phyloP scores from a whole-genome alignment of 2,888 invertebrate species.

The Automeris io region DNA sequence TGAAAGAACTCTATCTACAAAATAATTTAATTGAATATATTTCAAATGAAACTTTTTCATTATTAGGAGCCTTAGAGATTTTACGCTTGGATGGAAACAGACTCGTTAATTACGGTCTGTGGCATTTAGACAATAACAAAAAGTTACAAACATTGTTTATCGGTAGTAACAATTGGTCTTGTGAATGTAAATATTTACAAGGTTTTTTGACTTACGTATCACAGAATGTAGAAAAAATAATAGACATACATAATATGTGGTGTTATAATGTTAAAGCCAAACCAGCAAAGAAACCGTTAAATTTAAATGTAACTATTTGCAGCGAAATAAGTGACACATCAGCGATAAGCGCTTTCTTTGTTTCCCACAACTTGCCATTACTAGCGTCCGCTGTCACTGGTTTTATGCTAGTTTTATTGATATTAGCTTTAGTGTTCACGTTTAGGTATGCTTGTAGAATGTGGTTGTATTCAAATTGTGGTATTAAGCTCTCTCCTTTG shows the following conservation, averaged over 20 bases:
- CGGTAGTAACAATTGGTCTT: constrained; percentile 91
- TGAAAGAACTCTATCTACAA: constrained; percentile 91
- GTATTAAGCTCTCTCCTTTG: constrained; percentile 86
- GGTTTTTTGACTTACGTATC: constrained; percentile 88
- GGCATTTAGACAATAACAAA: constrained; percentile 84
- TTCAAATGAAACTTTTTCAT: constrained; percentile 87
- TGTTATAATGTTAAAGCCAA: constrained; percentile 84
- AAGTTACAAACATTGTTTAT: constrained; percentile 85
- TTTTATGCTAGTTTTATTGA: constrained; percentile 85
- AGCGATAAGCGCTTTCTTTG: constrained; percentile 87
- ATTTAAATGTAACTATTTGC: constrained; percentile 90
- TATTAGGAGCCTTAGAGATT: constrained; percentile 86
- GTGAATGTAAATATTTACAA: constrained; percentile 92
- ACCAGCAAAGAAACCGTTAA: constrained; percentile 84
- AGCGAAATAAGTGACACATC: constrained; percentile 89
- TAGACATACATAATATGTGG: constrained; percentile 85
- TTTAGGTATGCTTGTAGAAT: constrained; percentile 91
- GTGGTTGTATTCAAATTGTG: constrained; percentile 93
- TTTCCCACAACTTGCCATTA: constrained; percentile 89
- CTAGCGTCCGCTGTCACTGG: constrained; percentile 87
- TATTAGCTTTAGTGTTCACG: constrained; percentile 87
- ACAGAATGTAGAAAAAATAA: constrained; percentile 86
- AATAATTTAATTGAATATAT: constrained; percentile 89
- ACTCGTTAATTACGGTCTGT: constrained; percentile 86
- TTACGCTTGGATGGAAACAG: constrained; percentile 91